Percentiles rank a stretch among this genome's conserved stretches.
Evolutionary conservation across 2,888 invertebrate species (phyloP).

Genomic region (Nomada lathburiana): DNA sequence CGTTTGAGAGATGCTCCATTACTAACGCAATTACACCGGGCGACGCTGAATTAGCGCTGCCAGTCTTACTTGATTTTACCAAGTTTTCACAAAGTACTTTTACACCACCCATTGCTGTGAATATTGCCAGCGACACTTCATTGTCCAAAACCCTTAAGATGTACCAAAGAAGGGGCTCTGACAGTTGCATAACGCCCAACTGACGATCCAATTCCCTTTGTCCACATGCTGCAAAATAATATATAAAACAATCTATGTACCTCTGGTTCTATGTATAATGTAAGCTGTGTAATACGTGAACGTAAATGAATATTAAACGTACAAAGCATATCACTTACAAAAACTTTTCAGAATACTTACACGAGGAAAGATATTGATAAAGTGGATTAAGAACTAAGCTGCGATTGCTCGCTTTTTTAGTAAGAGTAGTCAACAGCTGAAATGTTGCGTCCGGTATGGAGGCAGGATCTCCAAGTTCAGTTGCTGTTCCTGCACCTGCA

Average conservation of each 20-base stretch:
- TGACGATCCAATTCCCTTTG: slow-evolving; percentile 76
- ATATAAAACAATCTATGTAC: neutral
- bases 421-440: slow-evolving; percentile 91
- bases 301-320: too few species aligned
- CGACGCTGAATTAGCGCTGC: slow-evolving; percentile 86
- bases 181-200: slow-evolving; percentile 87
- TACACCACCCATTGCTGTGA: slow-evolving; percentile 91
- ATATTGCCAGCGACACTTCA: slow-evolving; percentile 90
- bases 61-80: slow-evolving; percentile 84
- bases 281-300: too few species aligned
- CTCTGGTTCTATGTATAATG: too few species aligned
- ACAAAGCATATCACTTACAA: slow-evolving; percentile 77
- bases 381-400: slow-evolving; percentile 92
- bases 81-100: slow-evolving; percentile 92
- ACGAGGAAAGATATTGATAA: slow-evolving; percentile 85
- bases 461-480: slow-evolving; percentile 87
- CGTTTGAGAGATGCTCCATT: slow-evolving; percentile 87
- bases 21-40: slow-evolving; percentile 85
- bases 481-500: slow-evolving; percentile 80
- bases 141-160: slow-evolving; percentile 92
- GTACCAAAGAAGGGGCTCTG: slow-evolving; percentile 94
- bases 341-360: slow-evolving; percentile 79
- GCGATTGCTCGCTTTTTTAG: slow-evolving; percentile 91
- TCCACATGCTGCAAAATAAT: slow-evolving; percentile 73
- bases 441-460: slow-evolving; percentile 95